A percentile compares a stretch with the other conserved stretches of the same genome.
Conservation (phyloP, 2,888 invertebrate genomes). For the Melanostoma scalare region DNA sequence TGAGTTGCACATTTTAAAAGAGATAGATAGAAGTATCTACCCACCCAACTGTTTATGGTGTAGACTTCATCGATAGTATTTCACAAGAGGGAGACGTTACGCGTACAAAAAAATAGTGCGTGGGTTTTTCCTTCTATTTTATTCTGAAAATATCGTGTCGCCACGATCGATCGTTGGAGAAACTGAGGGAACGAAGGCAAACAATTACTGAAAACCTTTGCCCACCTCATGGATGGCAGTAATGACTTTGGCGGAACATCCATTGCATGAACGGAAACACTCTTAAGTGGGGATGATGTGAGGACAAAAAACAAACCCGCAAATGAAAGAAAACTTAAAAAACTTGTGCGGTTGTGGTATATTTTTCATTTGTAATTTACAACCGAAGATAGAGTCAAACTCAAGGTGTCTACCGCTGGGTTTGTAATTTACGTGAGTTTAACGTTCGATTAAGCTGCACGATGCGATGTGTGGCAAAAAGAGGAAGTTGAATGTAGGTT, state of each 20-base stretch:
- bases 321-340: slow-evolving; percentile 29
- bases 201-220: slow-evolving; percentile 15
- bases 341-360: slow-evolving; percentile 4
- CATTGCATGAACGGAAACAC: slow-evolving; percentile 50
- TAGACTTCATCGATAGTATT: slow-evolving; percentile 48
- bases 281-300: slow-evolving; percentile 7
- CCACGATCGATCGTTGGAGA: slow-evolving; percentile 2
- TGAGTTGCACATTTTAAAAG: slow-evolving; percentile 39
- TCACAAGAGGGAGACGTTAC: slow-evolving; percentile 46
- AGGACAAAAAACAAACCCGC: slow-evolving; percentile 6
- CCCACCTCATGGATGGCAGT: slow-evolving; percentile 32
- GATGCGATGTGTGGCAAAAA: slow-evolving; percentile 27
- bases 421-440: slow-evolving; percentile 49
- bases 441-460: slow-evolving; percentile 55
- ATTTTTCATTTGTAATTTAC: slow-evolving; percentile 31
- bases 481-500: slow-evolving; percentile 68
- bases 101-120: slow-evolving; percentile 45
- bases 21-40: slow-evolving; percentile 49
- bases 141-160: slow-evolving; percentile 36
- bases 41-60: slow-evolving; percentile 66
- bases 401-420: slow-evolving; percentile 1
- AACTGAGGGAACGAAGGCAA: background rate
- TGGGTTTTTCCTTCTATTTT: slow-evolving; percentile 49
- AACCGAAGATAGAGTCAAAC: slow-evolving; percentile 33
- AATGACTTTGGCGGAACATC: slow-evolving; percentile 40